Percentiles rank a stretch among this genome's conserved stretches.
These are phyloP conservation scores for Sander lucioperca DNA, from an alignment of 2,113 vertebrate genomes.

Conservation along the genomic window DNA sequence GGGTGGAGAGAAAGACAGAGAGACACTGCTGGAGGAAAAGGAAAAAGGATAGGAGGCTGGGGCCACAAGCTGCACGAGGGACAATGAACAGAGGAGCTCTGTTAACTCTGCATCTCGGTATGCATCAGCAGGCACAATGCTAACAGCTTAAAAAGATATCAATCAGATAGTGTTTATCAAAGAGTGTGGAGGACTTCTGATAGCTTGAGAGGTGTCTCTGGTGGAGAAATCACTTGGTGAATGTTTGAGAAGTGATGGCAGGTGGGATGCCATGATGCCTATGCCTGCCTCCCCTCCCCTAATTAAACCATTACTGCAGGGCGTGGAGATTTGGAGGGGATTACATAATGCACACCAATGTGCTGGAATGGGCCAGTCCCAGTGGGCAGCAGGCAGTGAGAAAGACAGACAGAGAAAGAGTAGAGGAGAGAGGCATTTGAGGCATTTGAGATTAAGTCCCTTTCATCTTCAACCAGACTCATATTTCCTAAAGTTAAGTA, in stretches of 20 bases:
- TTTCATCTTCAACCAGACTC: conserved; percentile 86
- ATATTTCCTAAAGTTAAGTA: conserved; percentile 83
- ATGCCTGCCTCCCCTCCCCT: conserved; percentile 60
- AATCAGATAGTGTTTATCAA: conserved; percentile 43
- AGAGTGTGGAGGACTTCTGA: conserved; percentile 19
- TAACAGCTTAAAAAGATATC: conserved; percentile 48
- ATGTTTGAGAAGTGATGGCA: conserved; percentile 59
- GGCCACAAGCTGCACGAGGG: conserved; percentile 52
- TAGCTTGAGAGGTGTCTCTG: conserved; percentile 45
- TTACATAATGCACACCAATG: conserved; percentile 82
- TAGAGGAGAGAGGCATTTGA: conserved; percentile 70
- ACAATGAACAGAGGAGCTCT: conserved; percentile 53
- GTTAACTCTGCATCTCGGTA: conserved; percentile 46
- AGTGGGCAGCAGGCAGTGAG: conserved; percentile 69
- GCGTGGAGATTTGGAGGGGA: conserved; percentile 73
- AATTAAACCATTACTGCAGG: conserved; percentile 82
- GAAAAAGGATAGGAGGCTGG: conserved; percentile 48
- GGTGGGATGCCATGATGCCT: conserved; percentile 66
- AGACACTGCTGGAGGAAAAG: conserved; percentile 45
- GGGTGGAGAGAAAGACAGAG: conserved; percentile 38
- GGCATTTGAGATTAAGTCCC: conserved; percentile 82
- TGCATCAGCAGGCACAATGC: conserved; percentile 56
- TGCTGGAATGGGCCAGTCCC: conserved; percentile 77
- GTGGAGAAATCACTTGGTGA: conserved; percentile 41
- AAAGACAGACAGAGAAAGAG: conserved; percentile 65